A percentile compares a stretch with the other conserved stretches of the same genome.
phyloP scores from a whole-genome alignment of 2,113 vertebrate species.

The Arenaria interpres region DNA sequence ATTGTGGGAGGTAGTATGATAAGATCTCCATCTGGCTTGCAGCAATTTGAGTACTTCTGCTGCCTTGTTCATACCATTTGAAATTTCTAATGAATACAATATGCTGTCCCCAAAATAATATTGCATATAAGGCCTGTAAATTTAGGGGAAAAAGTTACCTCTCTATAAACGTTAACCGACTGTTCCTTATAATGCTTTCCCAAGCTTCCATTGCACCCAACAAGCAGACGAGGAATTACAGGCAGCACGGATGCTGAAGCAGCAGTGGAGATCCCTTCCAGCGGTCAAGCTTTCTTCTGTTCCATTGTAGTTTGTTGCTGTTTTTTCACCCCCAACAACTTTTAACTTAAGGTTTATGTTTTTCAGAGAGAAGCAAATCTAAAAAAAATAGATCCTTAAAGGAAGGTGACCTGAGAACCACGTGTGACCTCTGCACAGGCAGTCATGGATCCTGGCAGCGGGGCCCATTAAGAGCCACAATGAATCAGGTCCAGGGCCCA shows the following conservation, averaged over 20 bases:
- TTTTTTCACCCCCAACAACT: neutral
- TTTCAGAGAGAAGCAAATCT: neutral
- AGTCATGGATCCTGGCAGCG: neutral
- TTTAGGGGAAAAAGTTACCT: neutral
- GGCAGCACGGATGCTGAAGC: neutral
- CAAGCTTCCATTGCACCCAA: neutral
- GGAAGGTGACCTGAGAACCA: neutral
- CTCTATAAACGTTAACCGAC: neutral
- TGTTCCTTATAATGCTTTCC: neutral
- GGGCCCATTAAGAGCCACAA: accelerated
- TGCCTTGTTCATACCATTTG: constrained; percentile 35
- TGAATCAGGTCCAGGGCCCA: neutral
- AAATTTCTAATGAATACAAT: constrained; percentile 39
- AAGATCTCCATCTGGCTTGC: constrained; percentile 41
- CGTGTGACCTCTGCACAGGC: neutral
- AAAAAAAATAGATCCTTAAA: neutral
- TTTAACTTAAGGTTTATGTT: neutral
- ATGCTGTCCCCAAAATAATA: constrained; percentile 2
- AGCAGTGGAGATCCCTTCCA: neutral
- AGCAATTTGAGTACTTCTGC: constrained; percentile 29
- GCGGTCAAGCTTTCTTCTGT: neutral
- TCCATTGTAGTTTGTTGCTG: neutral
- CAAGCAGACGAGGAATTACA: neutral
- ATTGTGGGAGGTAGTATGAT: constrained; percentile 47
- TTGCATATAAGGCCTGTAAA: neutral